Evolutionary conservation across 2,888 invertebrate species (phyloP).

Genomic region (Tiliacea citrago): DNA sequence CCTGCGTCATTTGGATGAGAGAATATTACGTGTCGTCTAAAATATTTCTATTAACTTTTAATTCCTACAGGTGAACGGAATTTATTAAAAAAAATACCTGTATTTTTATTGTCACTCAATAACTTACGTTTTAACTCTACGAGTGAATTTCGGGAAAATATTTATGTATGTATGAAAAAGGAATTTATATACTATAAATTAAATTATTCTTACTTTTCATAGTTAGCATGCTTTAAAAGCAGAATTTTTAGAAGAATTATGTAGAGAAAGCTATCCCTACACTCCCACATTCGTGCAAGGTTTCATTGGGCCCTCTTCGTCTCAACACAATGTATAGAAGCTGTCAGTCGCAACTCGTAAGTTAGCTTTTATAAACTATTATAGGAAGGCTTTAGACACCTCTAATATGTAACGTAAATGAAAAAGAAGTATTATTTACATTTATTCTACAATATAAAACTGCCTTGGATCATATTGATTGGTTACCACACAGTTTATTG

Average conservation of each 20-base stretch:
- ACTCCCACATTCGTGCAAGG: constrained; percentile 80
- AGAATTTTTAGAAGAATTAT: constrained; percentile 65
- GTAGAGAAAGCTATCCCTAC: constrained; percentile 79
- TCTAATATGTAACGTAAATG: constrained; percentile 68
- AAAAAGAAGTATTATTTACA: constrained; percentile 80
- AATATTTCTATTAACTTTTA: constrained; percentile 30
- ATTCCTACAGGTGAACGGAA: constrained; percentile 48
- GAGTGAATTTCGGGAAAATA: constrained; percentile 37
- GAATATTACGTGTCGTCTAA: constrained; percentile 47
- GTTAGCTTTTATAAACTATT: constrained; percentile 77
- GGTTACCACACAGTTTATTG: constrained; percentile 61
- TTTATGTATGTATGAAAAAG: constrained; percentile 38
- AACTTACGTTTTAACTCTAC: constrained; percentile 30
- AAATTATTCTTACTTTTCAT: constrained; percentile 56
- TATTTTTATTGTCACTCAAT: constrained; percentile 48
- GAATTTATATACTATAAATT: constrained; percentile 47
- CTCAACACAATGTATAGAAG: constrained; percentile 63
- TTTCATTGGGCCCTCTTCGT: constrained; percentile 68
- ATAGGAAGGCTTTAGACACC: constrained; percentile 66
- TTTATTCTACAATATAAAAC: constrained; percentile 71
- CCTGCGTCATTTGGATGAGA: constrained; percentile 54
- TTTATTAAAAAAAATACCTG: constrained; percentile 25
- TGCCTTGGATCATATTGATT: constrained; percentile 62
- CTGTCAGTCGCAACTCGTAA: constrained; percentile 74
- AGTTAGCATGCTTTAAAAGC: constrained; percentile 78